Evolutionary conservation across 2,113 vertebrate genomes (phyloP).

Genomic region (Gallinago paraguaiae): DNA sequence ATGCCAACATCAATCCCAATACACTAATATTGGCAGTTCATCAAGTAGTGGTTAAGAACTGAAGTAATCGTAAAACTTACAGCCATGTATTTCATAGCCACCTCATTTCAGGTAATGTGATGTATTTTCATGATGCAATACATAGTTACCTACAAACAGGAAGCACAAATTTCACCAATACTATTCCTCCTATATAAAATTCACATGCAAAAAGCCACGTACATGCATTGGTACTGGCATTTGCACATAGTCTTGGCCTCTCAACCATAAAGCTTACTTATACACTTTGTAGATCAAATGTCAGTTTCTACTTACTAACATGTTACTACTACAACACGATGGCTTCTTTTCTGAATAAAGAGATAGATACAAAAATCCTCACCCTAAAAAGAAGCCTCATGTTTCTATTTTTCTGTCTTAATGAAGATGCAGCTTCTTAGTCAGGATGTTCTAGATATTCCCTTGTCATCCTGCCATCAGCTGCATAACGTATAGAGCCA

Average conservation of each 20-base stretch:
- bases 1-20: background rate
- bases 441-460: background rate
- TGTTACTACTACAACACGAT: background rate
- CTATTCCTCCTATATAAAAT: background rate
- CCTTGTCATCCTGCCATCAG: background rate
- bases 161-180: fast-evolving
- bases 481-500: background rate
- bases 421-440: background rate
- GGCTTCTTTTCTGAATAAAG: background rate
- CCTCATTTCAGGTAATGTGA: background rate
- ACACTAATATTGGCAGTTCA: background rate
- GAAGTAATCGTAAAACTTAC: background rate
- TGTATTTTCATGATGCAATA: background rate
- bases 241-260: background rate
- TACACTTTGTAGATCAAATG: background rate
- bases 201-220: background rate
- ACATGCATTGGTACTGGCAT: background rate
- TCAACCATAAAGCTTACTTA: background rate
- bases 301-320: background rate
- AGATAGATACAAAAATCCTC: background rate
- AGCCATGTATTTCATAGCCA: background rate
- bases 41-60: background rate
- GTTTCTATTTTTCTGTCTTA: background rate
- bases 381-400: background rate
- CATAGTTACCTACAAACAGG: background rate